A percentile compares a stretch with the other conserved stretches of the same genome.
Evolutionary conservation across 2,113 vertebrate genomes (phyloP).

Genomic region (Pardalotus punctatus): DNA sequence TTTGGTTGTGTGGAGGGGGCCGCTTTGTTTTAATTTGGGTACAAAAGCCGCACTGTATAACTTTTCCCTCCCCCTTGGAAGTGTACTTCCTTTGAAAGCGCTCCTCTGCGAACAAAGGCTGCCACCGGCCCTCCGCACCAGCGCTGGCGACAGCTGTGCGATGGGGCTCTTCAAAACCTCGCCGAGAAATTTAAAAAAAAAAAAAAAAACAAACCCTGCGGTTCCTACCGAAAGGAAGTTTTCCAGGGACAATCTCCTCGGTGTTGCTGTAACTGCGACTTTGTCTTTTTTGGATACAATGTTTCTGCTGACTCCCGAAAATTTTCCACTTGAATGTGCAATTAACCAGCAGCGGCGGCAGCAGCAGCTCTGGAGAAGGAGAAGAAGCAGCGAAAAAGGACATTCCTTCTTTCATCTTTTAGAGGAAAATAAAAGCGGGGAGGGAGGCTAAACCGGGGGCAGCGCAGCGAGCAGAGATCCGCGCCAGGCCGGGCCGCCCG

Average conservation of each 20-base stretch:
- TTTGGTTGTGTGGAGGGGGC: background rate
- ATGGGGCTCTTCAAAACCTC: background rate
- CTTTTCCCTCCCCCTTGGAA: conserved; percentile 50
- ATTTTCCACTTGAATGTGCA: conserved; percentile 89
- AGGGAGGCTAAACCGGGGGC: background rate
- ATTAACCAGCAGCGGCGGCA: conserved; percentile 85
- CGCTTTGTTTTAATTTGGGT: conserved; percentile 26
- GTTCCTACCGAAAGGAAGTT: conserved; percentile 83
- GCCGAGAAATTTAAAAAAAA: background rate
- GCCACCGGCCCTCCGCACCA: conserved; percentile 56
- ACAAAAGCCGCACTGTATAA: conserved; percentile 54
- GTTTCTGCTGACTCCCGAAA: conserved; percentile 89
- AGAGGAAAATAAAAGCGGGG: background rate
- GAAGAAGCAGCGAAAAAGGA: conserved; percentile 82
- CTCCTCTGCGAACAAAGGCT: conserved; percentile 73
- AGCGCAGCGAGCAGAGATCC: background rate
- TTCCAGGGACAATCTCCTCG: conserved; percentile 77
- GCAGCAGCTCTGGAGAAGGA: conserved; percentile 79
- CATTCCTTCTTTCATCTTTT: conserved; percentile 87
- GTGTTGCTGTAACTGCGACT: conserved; percentile 83
- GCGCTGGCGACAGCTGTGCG: background rate
- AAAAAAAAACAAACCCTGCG: background rate
- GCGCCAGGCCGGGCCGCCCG: background rate
- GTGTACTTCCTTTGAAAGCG: conserved; percentile 59
- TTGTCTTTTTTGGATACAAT: conserved; percentile 86